A percentile compares a stretch with the other conserved stretches of the same genome.
Conservation (phyloP, 2,888 invertebrate genomes). For the Dicyrtoma fusca region DNA sequence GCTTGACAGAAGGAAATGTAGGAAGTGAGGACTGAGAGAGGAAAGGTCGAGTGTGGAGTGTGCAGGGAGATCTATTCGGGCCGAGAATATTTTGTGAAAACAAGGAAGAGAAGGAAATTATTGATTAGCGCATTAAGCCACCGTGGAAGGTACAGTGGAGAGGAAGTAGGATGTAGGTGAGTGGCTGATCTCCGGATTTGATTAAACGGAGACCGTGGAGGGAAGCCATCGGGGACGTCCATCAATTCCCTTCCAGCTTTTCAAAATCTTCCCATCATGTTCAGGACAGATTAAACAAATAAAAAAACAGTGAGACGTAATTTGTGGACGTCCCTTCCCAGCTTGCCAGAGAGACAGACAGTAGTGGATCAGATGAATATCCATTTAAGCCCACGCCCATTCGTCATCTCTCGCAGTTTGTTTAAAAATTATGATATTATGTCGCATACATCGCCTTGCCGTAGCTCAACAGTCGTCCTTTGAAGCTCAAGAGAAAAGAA, state of each 20-base stretch:
- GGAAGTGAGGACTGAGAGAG: not conserved
- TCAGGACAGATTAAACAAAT: no score
- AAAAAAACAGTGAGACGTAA: no score
- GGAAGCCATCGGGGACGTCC: not conserved
- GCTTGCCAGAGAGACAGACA: not conserved
- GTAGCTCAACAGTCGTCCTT: no score
- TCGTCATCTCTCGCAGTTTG: slow-evolving; percentile 1
- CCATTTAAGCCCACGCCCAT: slow-evolving; percentile 18
- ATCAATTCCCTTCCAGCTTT: not conserved
- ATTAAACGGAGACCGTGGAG: slow-evolving; percentile 19
- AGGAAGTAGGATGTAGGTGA: slow-evolving; percentile 20
- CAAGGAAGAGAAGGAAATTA: slow-evolving; percentile 21
- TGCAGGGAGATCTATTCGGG: no score
- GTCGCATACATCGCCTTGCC: no score
- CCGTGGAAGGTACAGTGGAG: not conserved
- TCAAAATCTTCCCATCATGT: no score
- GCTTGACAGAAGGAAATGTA: not conserved
- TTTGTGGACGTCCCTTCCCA: no score
- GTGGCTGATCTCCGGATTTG: slow-evolving; percentile 30
- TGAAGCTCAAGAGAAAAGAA: no score
- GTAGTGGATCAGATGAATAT: slow-evolving; percentile 3
- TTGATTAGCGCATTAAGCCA: slow-evolving; percentile 23
- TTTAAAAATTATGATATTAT: no score
- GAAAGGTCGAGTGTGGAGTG: slow-evolving; percentile 5
- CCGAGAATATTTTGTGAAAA: not conserved